Evolutionary conservation across 2,113 vertebrate species (phyloP).

Genomic region (Oryzias curvinotus): DNA sequence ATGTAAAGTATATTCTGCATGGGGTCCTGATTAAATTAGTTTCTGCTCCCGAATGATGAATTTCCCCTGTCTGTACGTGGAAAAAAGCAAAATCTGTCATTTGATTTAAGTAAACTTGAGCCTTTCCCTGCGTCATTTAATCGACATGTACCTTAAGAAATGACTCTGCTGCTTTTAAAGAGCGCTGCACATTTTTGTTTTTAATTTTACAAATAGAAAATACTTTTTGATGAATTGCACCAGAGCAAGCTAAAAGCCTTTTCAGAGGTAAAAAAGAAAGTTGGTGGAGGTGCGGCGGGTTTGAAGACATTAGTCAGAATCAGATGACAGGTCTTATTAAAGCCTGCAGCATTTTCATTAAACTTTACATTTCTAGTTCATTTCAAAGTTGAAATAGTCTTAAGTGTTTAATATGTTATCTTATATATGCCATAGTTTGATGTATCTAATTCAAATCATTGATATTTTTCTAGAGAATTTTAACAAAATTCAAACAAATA

Average conservation of each 20-base stretch:
- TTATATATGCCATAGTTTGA: too few species aligned
- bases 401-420: too few species aligned
- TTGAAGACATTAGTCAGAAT: constrained; percentile 27
- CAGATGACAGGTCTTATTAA: constrained; percentile 12
- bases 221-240: constrained; percentile 21
- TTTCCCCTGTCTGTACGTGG: too few species aligned
- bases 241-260: constrained; percentile 17
- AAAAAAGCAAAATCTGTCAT: background rate
- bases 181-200: background rate
- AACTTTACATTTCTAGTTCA: too few species aligned
- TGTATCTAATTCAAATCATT: too few species aligned
- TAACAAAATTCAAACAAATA: too few species aligned
- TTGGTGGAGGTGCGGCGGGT: constrained; percentile 7
- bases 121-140: constrained; percentile 8
- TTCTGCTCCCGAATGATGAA: too few species aligned
- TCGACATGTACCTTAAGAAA: background rate
- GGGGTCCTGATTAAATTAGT: too few species aligned
- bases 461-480: too few species aligned
- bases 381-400: too few species aligned
- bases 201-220: constrained; percentile 20
- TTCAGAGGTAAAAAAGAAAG: constrained; percentile 23
- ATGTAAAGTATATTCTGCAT: too few species aligned
- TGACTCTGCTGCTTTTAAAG: background rate
- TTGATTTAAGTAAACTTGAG: background rate
- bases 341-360: background rate